These are phyloP conservation scores for Poeciliopsis prolifica DNA, from an alignment of 2,113 vertebrate species.

Conservation along the genomic window DNA sequence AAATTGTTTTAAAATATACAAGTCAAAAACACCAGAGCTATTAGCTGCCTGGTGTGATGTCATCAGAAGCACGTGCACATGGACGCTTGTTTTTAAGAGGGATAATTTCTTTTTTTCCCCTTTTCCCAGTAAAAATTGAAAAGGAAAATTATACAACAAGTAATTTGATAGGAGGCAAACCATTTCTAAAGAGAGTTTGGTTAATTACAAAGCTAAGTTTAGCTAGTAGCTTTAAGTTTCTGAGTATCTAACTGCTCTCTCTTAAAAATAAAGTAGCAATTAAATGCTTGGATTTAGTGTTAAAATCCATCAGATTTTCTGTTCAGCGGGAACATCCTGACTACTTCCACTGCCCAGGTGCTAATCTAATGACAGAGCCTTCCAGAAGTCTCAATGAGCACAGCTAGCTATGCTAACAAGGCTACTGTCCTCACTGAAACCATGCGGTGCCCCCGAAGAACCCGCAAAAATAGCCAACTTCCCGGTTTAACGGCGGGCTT, in stretches of 20 bases:
- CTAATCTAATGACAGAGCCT: constrained; percentile 17
- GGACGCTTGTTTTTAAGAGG: too few relatives aligned
- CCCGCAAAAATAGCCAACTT: neutral
- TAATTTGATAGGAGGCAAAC: too few relatives aligned
- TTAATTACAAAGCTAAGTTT: too few relatives aligned
- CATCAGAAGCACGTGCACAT: too few relatives aligned
- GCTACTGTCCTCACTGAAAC: constrained; percentile 29
- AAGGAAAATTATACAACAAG: too few relatives aligned
- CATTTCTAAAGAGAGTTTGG: too few relatives aligned
- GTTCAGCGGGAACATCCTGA: neutral
- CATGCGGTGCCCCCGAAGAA: constrained; percentile 62
- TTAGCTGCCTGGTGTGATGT: too few relatives aligned
- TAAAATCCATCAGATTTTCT: neutral
- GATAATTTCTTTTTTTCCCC: too few relatives aligned
- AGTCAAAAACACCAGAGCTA: too few relatives aligned
- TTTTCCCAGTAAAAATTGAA: too few relatives aligned
- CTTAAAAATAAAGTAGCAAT: neutral
- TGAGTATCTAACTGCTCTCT: too few relatives aligned
- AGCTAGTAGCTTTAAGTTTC: too few relatives aligned
- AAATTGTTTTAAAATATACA: neutral
- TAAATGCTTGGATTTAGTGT: neutral
- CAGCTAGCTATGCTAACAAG: constrained; percentile 42
- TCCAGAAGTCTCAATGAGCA: constrained; percentile 17
- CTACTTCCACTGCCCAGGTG: neutral
- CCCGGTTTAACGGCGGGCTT: neutral